Base-by-base conservation (phyloP, 2,888 invertebrate species). In the Leptarthrus brevirostris region DNA sequence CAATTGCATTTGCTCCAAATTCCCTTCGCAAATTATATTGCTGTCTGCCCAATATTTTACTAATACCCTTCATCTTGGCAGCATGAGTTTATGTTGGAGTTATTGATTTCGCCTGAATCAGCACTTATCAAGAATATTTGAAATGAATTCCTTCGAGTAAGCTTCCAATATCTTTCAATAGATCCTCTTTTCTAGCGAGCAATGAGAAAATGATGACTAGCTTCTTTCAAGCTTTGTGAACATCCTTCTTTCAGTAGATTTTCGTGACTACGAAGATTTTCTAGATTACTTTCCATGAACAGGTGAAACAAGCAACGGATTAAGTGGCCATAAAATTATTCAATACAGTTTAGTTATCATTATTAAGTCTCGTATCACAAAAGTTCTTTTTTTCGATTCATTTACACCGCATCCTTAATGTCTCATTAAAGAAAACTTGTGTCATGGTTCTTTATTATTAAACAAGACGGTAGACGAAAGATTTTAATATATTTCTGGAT, bases 71-170 rank as follows among this genome's bases (percentile, higher is more conserved):
- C 30, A 30, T 5, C 30, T 3, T 8, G 16, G 26, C 24, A 58
- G 16, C 36, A 58, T 16, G 20, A 36, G 20, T 26, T 16, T 36
- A 16, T 34, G n/a, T 30, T 8, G 58, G 14, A 18, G 18, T 58
- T 58, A 58, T 58, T 58, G 58, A 58, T 58, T 58, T 34, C 20
- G 3, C 20, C 40, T 58, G 58, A 58, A 34, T 40, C 16, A 34
- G 58, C 58, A 58, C 36, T 58, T 58, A 36, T n/a, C 22, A 18
- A 34, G 12, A 36, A 36, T 58, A 58, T 58, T 58, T 18, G 40
- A 58, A 40, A 36, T 58, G 36, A 58, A 20, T 58, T 16, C 12
- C 12, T 16, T 58, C 56, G 36, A 16, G 36, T 58, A 58, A 58
- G 58, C 58, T 58, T 10, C 10, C 58, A 34, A 58, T 58, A 58